Evolutionary conservation across 1,140 invertebrate genomes (phyloP), one percentile per base, ranked within the genome.

Genomic region (Argopecten irradians): DNA sequence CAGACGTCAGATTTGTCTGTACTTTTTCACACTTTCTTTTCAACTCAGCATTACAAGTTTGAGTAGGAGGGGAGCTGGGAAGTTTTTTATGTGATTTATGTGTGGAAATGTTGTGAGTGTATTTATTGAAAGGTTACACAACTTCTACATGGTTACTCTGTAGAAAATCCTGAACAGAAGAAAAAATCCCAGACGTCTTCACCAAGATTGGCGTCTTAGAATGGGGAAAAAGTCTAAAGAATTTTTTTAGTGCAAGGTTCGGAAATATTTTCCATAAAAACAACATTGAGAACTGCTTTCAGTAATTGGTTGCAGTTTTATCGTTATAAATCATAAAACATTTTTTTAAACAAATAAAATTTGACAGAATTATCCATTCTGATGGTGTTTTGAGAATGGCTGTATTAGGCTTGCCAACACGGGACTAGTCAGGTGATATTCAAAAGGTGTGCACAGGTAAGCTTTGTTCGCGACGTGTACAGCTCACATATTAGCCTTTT

Each of bases 311-410:
- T 71, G 22, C 8, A 8, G 55, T 71, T 71, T 71, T 28, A 71
- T 71, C 55, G 16, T 5, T 28, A n/a, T 28, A 28, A 71, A 71
- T 71, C n/a, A 71, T 71, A 5, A 8, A n/a, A n/a, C 28, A 16
- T 71, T 71, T 71, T 71, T 71, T 71, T 28, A 71, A 28, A 71
- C 55, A 71, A 71, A 71, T 71, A 71, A 71, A 71, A 71, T 11
- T 71, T 71, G 55, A 71, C 55, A 71, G 22, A 71, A 71, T 71
- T 22, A 71, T 28, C 22, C 22, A 5, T n/a, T 71, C 22, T 7
- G n/a, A 16, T 71, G 55, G 55, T 28, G n/a, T 71, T 46, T 71
- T 71, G 55, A 71, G 55, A 71, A 71, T n/a, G 2, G 22, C 22
- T n/a, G 55, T 71, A 71, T n/a, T n/a, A 71, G 55, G 43, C n/a